Evolutionary conservation across 2,113 vertebrate genomes (phyloP).

Genomic region (Ascaphus truei): DNA sequence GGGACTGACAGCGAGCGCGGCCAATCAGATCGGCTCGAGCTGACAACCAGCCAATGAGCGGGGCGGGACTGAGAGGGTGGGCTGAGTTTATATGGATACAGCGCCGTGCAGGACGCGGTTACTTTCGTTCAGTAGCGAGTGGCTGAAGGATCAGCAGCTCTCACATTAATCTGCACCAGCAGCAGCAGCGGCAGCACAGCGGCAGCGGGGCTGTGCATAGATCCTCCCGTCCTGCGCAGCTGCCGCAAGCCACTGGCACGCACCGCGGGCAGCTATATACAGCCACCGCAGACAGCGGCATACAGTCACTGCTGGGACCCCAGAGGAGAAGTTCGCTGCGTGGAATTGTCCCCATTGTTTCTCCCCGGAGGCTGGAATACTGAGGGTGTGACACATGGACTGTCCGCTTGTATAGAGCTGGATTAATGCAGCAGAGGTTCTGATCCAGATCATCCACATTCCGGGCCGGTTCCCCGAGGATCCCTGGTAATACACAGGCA

Average conservation of each 20-base stretch:
- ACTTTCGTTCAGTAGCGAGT: conserved; percentile 42
- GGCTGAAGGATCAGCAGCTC: background rate
- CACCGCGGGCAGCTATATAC: background rate
- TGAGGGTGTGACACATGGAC: too few relatives aligned
- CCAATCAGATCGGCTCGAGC: conserved; percentile 44
- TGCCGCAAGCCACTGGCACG: background rate
- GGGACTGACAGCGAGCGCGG: conserved; percentile 39
- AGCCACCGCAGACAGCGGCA: conserved; percentile 4
- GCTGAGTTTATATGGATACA: conserved; percentile 61
- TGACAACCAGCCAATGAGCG: conserved; percentile 48
- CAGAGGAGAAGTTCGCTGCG: background rate
- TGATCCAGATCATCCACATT: background rate
- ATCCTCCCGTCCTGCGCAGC: too few relatives aligned
- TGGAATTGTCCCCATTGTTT: background rate
- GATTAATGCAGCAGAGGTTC: background rate
- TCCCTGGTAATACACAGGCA: background rate
- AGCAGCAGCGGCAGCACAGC: too few relatives aligned
- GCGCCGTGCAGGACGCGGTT: conserved; percentile 45
- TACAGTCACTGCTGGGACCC: too few relatives aligned
- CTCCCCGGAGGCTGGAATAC: background rate
- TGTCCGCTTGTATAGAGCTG: background rate
- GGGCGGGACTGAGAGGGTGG: conserved; percentile 47
- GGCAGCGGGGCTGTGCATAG: too few relatives aligned
- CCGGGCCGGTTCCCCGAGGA: conserved; percentile 3
- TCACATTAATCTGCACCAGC: too few relatives aligned